A percentile compares a stretch with the other conserved stretches of the same genome.
Evolutionary conservation across 2,888 invertebrate species (phyloP).

Genomic region (Eupithecia vulgata): DNA sequence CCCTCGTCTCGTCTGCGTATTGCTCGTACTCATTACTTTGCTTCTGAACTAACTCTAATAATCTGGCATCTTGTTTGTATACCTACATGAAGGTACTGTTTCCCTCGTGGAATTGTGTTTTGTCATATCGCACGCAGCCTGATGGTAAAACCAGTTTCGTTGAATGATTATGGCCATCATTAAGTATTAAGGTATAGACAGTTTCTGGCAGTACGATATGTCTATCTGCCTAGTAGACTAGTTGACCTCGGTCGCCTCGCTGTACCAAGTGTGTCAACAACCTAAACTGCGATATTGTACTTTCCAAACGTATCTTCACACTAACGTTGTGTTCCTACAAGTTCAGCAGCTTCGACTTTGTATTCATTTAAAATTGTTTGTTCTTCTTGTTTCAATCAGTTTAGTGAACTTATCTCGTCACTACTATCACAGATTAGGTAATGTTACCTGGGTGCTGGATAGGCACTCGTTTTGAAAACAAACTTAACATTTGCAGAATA

Average conservation of each 20-base stretch:
- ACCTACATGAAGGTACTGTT: not conserved
- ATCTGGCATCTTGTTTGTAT: not conserved
- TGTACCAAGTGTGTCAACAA: slow-evolving; percentile 3
- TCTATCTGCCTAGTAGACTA: not conserved
- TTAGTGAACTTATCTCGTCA: not conserved
- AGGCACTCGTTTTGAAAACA: too few relatives aligned
- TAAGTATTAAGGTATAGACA: too few relatives aligned
- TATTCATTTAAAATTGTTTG: not conserved
- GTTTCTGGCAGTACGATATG: too few relatives aligned
- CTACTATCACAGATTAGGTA: too few relatives aligned
- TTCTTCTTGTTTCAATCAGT: not conserved
- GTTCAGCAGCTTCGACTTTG: not conserved
- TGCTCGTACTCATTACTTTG: not conserved
- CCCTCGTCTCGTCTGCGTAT: not conserved
- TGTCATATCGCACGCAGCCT: not conserved
- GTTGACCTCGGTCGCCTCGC: not conserved
- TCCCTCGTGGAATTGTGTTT: not conserved
- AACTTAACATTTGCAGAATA: too few relatives aligned
- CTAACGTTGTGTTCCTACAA: not conserved
- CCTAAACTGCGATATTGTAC: not conserved
- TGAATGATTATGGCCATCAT: too few relatives aligned
- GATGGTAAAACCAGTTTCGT: too few relatives aligned
- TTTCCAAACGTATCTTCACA: not conserved
- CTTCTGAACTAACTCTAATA: too few relatives aligned
- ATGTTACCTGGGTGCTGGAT: too few relatives aligned